Percentiles rank a stretch among this genome's conserved stretches.
Evolutionary conservation across 2,888 invertebrate species (phyloP).

Genomic region (Tribolium freemani): DNA sequence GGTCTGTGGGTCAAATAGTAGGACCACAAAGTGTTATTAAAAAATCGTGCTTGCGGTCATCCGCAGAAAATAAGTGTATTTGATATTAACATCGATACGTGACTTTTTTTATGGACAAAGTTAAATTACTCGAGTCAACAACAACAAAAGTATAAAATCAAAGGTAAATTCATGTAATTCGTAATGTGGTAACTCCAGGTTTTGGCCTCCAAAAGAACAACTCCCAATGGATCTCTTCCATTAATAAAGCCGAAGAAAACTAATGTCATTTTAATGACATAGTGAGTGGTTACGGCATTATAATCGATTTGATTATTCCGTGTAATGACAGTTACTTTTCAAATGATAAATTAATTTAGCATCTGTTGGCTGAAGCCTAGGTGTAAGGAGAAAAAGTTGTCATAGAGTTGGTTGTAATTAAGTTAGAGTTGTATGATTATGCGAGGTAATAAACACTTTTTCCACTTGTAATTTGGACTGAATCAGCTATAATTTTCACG

Average conservation of each 20-base stretch:
- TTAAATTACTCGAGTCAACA: too few species aligned
- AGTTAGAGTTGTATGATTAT: slow-evolving; percentile 4
- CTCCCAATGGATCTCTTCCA: neutral
- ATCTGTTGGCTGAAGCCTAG: neutral
- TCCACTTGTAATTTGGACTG: neutral
- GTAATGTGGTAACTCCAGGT: neutral
- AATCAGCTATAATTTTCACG: neutral
- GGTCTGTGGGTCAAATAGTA: slow-evolving; percentile 10
- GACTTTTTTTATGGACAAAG: neutral
- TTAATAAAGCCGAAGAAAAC: neutral
- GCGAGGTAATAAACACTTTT: slow-evolving; percentile 1
- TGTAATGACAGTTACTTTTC: slow-evolving; percentile 15
- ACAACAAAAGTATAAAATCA: too few species aligned
- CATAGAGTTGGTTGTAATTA: slow-evolving; percentile 4
- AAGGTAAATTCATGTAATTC: too few species aligned
- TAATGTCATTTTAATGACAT: slow-evolving; percentile 18
- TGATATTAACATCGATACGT: neutral
- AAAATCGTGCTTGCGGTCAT: slow-evolving; percentile 1
- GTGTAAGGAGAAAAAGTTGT: slow-evolving; percentile 1
- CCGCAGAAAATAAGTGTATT: neutral
- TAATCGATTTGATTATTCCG: slow-evolving; percentile 16
- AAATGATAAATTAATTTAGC: slow-evolving; percentile 23
- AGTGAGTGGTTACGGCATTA: slow-evolving; percentile 5
- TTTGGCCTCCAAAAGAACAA: neutral
- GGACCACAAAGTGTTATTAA: neutral